Evolutionary conservation across 2,888 invertebrate genomes (phyloP), one percentile per base, ranked within the genome.

Genomic region (Cheilosia grossa): DNA sequence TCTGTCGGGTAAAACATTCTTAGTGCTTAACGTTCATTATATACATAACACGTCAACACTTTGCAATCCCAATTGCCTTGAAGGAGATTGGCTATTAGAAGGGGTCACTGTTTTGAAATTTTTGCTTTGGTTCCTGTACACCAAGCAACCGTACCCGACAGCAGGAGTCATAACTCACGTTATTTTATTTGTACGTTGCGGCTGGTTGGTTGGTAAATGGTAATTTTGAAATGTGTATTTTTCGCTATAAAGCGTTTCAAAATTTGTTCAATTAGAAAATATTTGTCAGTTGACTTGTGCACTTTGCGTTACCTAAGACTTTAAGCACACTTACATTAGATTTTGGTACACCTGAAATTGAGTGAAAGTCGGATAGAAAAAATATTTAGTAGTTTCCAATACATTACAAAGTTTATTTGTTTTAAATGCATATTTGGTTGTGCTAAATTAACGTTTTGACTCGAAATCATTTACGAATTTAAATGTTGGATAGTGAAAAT

Each of bases 401-500:
- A 13, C n/a, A 15, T n/a, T 15, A 17, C 2, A 7, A n/a, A n/a
- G 30, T 9, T 54, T n/a, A n/a, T 58, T 37, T 37, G 10, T 24
- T 44, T 2, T n/a, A n/a, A n/a, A n/a, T n/a, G n/a, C n/a, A n/a
- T n/a, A 21, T 17, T 59, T 40, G 13, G 13, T 17, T 19, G 9
- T 51, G 19, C 6, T 40, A 42, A 33, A 27, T 42, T 13, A 7
- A 42, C 3, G 6, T 56, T 17, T 19, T 2, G 0, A 17, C 4
- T n/a, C 5, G 0, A 33, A 67, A 42, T 24, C 33, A 3, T 9
- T 54, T 40, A n/a, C 10, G 13, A 58, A 72, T 87, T 88, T 89
- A 89, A 89, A 94, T 94, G 94, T 92, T 93, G 90, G 94, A 94
- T 90, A 94, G 94, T 91, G 95, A 95, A 91, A 95, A 95, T 88